Percentiles rank a stretch among this genome's conserved stretches.
Conservation (phyloP, 1,140 invertebrate genomes). For the Leptonema lineaticorne region DNA sequence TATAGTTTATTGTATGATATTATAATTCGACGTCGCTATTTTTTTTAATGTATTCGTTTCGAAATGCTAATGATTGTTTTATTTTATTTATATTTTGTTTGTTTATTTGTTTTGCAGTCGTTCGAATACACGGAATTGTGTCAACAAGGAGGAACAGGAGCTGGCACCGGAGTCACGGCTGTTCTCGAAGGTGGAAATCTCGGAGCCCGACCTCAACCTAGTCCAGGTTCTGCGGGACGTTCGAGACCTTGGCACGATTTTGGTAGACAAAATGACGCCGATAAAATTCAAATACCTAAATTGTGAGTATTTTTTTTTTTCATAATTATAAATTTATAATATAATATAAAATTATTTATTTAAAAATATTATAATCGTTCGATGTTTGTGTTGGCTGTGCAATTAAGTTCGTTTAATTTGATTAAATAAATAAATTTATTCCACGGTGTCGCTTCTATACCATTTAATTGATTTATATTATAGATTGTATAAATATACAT, state of each 20-base stretch:
- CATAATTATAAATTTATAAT: too few species aligned
- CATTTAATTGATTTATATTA: too few species aligned
- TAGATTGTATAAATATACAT: too few species aligned
- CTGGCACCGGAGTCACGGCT: conserved; percentile 49
- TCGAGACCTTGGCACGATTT: conserved; percentile 90
- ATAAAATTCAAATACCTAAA: conserved; percentile 97
- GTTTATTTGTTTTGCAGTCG: conserved; percentile 58
- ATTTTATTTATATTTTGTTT: neutral
- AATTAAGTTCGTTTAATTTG: too few species aligned
- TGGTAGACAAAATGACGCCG: conserved; percentile 87
- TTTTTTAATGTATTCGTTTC: too few species aligned
- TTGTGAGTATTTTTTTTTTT: conserved; percentile 75
- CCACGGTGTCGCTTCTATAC: too few species aligned
- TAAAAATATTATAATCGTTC: too few species aligned
- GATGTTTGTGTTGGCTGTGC: too few species aligned
- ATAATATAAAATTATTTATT: too few species aligned
- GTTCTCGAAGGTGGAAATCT: conserved; percentile 62
- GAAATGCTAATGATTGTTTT: neutral
- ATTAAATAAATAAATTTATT: too few species aligned
- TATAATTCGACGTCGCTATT: too few species aligned
- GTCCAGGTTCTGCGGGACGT: conserved; percentile 65
- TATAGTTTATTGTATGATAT: too few species aligned
- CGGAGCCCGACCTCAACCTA: conserved; percentile 61
- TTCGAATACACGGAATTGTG: conserved; percentile 88
- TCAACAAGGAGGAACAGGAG: conserved; percentile 60